These are phyloP conservation scores for Drosophila algonquin DNA, from an alignment of 2,888 invertebrate species.

Conservation along the genomic window DNA sequence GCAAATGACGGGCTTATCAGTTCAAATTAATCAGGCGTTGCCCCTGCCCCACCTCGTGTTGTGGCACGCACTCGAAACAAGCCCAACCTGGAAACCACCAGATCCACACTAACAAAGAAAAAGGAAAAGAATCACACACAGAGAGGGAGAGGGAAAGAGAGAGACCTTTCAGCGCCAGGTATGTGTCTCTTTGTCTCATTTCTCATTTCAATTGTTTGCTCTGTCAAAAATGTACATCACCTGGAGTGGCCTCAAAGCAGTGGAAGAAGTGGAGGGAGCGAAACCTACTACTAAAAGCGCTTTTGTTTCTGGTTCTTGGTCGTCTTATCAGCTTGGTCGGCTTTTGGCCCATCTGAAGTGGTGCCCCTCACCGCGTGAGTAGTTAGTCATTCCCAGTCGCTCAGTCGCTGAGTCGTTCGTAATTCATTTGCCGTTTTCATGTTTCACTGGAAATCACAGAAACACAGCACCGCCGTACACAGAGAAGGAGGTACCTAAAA, in stretches of 20 bases:
- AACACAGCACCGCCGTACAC: constrained; percentile 31
- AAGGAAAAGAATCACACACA: constrained; percentile 6
- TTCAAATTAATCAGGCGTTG: constrained; percentile 78
- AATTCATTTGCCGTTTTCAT: constrained; percentile 64
- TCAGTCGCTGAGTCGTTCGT: constrained; percentile 26
- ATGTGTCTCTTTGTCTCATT: constrained; percentile 47
- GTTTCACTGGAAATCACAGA: constrained; percentile 55
- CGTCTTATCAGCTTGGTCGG: constrained; percentile 55
- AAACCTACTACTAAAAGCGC: constrained; percentile 5
- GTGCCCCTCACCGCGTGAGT: constrained; percentile 7
- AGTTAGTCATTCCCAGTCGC: constrained; percentile 44
- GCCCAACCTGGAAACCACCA: constrained; percentile 28
- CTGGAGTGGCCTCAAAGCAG: constrained; percentile 33
- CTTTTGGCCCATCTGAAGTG: constrained; percentile 48
- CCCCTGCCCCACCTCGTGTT: constrained; percentile 38
- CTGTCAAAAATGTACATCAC: constrained; percentile 69
- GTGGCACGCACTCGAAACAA: constrained; percentile 75
- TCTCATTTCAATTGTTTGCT: constrained; percentile 69
- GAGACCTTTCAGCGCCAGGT: constrained; percentile 67
- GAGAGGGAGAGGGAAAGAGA: constrained; percentile 1
- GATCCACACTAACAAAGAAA: constrained; percentile 9
- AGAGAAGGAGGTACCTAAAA: constrained; percentile 31
- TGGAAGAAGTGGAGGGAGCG: constrained; percentile 2
- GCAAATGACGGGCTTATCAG: constrained; percentile 77
- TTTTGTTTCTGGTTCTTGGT: constrained; percentile 47